Evolutionary conservation across 2,113 vertebrate species (phyloP).

Genomic region (Triplophysa tibetana): DNA sequence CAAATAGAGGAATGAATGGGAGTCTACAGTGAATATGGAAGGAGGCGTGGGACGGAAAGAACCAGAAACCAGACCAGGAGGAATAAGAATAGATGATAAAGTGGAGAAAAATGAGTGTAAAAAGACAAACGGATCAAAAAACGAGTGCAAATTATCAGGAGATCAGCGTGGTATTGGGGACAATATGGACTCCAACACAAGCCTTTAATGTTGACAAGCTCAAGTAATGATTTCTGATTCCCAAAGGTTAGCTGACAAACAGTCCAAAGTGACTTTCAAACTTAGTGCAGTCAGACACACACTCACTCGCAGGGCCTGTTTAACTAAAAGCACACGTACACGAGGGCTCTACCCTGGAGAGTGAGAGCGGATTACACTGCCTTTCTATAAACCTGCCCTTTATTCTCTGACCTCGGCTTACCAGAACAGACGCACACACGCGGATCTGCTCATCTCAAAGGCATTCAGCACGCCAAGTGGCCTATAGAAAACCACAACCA

Average conservation of each 20-base stretch:
- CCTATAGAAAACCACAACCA: slow-evolving; percentile 15
- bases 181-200: slow-evolving; percentile 36
- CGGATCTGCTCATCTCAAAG: slow-evolving; percentile 41
- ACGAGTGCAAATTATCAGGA: slow-evolving; percentile 1
- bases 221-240: slow-evolving; percentile 55
- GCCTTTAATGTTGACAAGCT: slow-evolving; percentile 45
- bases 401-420: slow-evolving; percentile 50
- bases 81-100: not conserved
- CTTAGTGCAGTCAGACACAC: slow-evolving; percentile 39
- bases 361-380: slow-evolving; percentile 50
- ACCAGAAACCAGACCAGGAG: not conserved
- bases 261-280: slow-evolving; percentile 56
- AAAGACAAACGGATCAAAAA: not conserved
- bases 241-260: slow-evolving; percentile 34
- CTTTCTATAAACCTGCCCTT: slow-evolving; percentile 50
- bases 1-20: not conserved
- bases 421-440: slow-evolving; percentile 32
- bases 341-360: slow-evolving; percentile 44
- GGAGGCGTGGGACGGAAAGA: not conserved
- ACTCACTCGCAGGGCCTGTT: slow-evolving; percentile 23
- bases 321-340: slow-evolving; percentile 48
- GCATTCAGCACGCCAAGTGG: slow-evolving; percentile 37
- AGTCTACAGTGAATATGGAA: slow-evolving; percentile 19
- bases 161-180: slow-evolving; percentile 15
- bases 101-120: slow-evolving; percentile 12